Conservation (phyloP, 2,113 vertebrate genomes). For the Ibidorhyncha struthersii region DNA sequence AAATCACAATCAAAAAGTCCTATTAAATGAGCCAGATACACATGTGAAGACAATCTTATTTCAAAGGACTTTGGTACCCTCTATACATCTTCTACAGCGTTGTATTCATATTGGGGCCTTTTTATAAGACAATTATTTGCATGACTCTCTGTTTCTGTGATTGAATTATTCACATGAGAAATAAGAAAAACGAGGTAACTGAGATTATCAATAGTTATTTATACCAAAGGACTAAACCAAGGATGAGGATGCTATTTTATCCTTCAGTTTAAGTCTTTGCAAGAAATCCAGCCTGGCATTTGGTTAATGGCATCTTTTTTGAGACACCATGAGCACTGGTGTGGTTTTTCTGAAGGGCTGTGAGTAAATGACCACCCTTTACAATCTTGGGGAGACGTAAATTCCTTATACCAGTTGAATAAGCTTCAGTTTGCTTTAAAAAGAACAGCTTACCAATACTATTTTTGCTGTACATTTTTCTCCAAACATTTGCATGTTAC, state of each 20-base stretch:
- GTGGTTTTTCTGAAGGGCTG: background rate
- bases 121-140: background rate
- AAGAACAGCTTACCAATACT: background rate
- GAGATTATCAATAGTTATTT: background rate
- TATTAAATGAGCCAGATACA: background rate
- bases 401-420: background rate
- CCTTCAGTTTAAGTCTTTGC: background rate
- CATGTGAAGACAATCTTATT: background rate
- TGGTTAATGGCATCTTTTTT: background rate
- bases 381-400: background rate
- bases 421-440: background rate
- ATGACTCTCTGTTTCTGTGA: background rate
- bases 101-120: background rate
- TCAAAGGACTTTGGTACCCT: background rate
- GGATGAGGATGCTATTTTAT: background rate
- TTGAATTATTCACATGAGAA: background rate
- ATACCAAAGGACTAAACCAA: background rate
- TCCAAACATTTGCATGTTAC: background rate
- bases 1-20: background rate
- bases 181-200: background rate
- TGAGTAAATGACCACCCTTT: background rate
- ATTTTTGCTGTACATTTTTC: background rate
- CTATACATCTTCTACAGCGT: background rate
- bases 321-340: background rate
- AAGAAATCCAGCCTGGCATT: background rate